Conservation (phyloP, 2,797 vertebrate genomes). For the Silurus lanzhouensis region DNA sequence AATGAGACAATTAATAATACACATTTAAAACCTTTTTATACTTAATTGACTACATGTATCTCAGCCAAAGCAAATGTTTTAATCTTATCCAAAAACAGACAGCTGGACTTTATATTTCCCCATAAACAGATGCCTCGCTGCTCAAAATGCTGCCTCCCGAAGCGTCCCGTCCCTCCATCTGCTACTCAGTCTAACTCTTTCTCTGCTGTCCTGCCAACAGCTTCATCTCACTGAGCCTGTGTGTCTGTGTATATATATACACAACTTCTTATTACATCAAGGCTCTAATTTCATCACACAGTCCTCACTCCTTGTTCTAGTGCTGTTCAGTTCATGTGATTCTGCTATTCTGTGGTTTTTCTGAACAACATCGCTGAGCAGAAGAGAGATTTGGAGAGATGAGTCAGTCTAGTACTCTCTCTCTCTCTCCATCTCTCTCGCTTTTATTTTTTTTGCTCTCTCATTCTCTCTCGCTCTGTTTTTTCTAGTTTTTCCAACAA, state of each 20-base stretch:
- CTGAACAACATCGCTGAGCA: conserved; percentile 2
- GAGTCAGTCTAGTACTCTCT: not conserved
- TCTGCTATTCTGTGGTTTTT: not conserved
- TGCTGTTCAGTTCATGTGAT: not conserved
- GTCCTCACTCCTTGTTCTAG: not conserved
- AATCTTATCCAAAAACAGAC: conserved; percentile 5
- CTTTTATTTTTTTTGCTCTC: too few relatives aligned
- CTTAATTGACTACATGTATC: not conserved
- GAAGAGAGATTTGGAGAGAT: not conserved
- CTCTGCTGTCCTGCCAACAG: not conserved
- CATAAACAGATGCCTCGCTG: conserved; percentile 43
- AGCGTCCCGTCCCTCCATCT: conserved; percentile 33
- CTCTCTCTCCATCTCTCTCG: not conserved
- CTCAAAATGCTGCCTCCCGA: conserved; percentile 48
- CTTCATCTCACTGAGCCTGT: not conserved
- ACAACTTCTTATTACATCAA: not conserved
- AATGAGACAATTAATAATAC: not conserved
- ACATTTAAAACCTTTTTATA: not conserved
- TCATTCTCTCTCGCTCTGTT: too few relatives aligned
- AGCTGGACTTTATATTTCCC: conserved; percentile 32
- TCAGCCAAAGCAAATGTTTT: conserved; percentile 10
- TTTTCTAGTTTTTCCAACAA: too few relatives aligned
- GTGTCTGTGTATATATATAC: not conserved
- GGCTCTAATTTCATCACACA: conserved; percentile 15
- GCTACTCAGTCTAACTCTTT: conserved; percentile 21